These are phyloP conservation scores for Theristicus caerulescens DNA, from an alignment of 2,113 vertebrate species.

Conservation along the genomic window DNA sequence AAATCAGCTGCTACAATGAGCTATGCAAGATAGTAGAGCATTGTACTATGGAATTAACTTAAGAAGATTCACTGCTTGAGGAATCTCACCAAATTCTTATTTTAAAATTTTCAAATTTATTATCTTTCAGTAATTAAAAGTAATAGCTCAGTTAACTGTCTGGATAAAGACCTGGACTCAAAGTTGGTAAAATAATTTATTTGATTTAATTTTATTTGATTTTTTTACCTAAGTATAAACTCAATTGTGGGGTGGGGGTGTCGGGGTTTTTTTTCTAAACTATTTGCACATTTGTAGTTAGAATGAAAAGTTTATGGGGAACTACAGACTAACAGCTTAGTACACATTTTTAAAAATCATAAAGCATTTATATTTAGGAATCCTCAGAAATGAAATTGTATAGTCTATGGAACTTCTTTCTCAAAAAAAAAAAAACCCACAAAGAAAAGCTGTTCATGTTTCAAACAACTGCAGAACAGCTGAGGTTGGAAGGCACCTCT, in stretches of 20 bases:
- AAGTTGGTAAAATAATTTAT: not conserved
- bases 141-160: not conserved
- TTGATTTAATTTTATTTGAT: not conserved
- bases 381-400: not conserved
- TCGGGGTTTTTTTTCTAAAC: not conserved
- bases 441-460: not conserved
- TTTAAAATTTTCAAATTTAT: not conserved
- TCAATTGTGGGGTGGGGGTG: rapidly evolving
- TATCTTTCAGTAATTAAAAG: not conserved
- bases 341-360: not conserved
- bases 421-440: too few relatives aligned
- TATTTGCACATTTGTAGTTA: not conserved
- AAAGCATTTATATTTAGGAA: not conserved
- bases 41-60: not conserved
- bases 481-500: not conserved
- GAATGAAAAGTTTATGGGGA: not conserved
- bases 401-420: too few relatives aligned
- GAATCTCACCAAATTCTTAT: not conserved
- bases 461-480: not conserved
- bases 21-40: not conserved
- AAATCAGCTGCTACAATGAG: not conserved
- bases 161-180: not conserved
- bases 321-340: not conserved
- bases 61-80: not conserved
- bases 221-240: not conserved